Evolutionary conservation across 2,113 vertebrate genomes (phyloP).

Genomic region (Prochilodus magdalenae): DNA sequence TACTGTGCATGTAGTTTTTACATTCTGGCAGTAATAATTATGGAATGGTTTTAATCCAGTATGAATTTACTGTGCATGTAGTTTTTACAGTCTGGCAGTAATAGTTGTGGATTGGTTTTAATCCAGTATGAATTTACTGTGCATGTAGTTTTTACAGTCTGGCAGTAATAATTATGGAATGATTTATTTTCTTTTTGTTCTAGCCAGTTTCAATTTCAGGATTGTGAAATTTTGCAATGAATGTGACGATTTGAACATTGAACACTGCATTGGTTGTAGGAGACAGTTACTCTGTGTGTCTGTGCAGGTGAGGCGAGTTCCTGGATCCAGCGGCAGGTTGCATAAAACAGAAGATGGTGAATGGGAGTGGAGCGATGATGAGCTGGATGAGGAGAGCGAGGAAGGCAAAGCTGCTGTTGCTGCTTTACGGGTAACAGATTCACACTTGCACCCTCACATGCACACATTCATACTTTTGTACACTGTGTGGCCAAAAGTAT

Average conservation of each 20-base stretch:
- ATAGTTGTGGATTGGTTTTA: too few relatives aligned
- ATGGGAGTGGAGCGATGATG: conserved; percentile 98
- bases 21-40: too few relatives aligned
- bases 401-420: conserved; percentile 88
- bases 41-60: too few relatives aligned
- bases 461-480: too few relatives aligned
- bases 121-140: too few relatives aligned
- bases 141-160: too few relatives aligned
- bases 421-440: conserved; percentile 69
- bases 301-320: conserved; percentile 89
- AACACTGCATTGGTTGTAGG: neutral
- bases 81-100: too few relatives aligned
- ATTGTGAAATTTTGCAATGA: neutral
- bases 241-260: neutral
- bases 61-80: too few relatives aligned
- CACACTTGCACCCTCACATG: neutral
- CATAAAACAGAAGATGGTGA: conserved; percentile 97
- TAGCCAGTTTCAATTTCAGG: neutral
- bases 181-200: too few relatives aligned
- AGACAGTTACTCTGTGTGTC: conserved; percentile 8
- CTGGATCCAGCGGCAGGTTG: conserved; percentile 93
- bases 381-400: conserved; percentile 94
- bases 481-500: neutral
- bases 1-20: too few relatives aligned
- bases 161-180: too few relatives aligned